Evolutionary conservation across 2,797 vertebrate genomes (phyloP).

Genomic region (Anomalospiza imberbis): DNA sequence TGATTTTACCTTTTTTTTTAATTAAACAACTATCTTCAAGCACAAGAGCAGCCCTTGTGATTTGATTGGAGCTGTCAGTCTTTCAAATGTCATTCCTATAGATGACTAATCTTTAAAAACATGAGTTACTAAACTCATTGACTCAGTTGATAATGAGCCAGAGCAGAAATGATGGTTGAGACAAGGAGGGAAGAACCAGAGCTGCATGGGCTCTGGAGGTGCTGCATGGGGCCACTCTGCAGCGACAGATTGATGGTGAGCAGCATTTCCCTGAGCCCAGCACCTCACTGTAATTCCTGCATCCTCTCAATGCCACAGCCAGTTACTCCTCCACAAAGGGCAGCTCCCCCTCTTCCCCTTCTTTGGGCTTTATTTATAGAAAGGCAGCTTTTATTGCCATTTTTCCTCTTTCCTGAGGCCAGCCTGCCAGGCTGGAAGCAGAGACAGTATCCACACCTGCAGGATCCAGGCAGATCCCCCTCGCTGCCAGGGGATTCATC

Average conservation of each 20-base stretch:
- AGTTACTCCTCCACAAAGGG: background rate
- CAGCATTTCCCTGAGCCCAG: background rate
- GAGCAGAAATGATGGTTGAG: background rate
- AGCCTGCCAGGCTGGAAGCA: background rate
- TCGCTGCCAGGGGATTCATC: background rate
- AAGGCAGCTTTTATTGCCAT: background rate
- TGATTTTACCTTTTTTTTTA: background rate
- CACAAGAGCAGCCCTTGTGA: background rate
- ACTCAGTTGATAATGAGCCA: background rate
- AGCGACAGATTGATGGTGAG: background rate
- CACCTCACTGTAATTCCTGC: background rate
- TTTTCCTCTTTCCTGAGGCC: background rate
- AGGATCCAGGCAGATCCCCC: background rate
- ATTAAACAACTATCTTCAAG: background rate
- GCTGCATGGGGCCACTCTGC: background rate
- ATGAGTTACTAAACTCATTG: background rate
- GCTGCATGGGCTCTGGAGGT: background rate
- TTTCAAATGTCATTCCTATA: constrained; percentile 25
- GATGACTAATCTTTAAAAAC: constrained; percentile 50
- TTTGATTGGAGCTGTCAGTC: constrained; percentile 38
- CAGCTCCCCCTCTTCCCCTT: background rate
- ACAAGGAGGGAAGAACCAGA: background rate
- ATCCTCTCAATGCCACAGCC: background rate
- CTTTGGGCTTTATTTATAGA: background rate
- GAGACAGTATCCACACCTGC: background rate